Conservation (phyloP, 2,113 vertebrate species). For the Microtus richardsoni region DNA sequence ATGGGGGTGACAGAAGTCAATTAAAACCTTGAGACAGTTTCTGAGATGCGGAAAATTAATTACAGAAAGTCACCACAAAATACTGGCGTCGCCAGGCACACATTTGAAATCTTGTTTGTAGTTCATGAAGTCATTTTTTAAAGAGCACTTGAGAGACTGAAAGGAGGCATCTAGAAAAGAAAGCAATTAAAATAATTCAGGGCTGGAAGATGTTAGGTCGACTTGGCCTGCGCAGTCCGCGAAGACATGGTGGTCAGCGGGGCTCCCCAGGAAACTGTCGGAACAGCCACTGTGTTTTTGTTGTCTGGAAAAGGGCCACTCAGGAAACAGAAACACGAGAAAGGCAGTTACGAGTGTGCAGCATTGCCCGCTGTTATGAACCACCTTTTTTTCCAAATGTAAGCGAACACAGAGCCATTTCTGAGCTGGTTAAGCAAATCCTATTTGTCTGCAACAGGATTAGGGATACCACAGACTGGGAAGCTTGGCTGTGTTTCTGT, state of each 20-base stretch:
- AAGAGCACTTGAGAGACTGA: conserved; percentile 72
- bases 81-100: background rate
- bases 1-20: conserved; percentile 73
- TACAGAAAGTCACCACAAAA: conserved; percentile 51
- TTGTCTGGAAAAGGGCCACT: conserved; percentile 23
- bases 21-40: conserved; percentile 75
- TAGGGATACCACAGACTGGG: conserved; percentile 43
- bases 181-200: conserved; percentile 77
- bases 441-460: conserved; percentile 65
- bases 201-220: conserved; percentile 44
- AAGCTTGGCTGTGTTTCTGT: conserved; percentile 56
- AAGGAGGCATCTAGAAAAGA: conserved; percentile 64
- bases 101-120: conserved; percentile 73
- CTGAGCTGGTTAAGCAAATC: conserved; percentile 65
- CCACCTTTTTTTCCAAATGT: conserved; percentile 43
- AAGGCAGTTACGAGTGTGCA: conserved; percentile 2
- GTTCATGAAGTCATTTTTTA: conserved; percentile 73
- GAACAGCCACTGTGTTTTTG: conserved; percentile 12
- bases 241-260: background rate
- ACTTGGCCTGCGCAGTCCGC: background rate
- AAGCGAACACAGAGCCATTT: conserved; percentile 57
- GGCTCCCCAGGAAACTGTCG: background rate
- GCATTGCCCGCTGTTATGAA: conserved; percentile 46
- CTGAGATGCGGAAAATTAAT: conserved; percentile 75
- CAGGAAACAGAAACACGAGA: conserved; percentile 50